Evolutionary conservation across 2,113 vertebrate genomes (phyloP), one percentile per base, ranked within the genome.

Genomic region (Nannospalax galili): DNA sequence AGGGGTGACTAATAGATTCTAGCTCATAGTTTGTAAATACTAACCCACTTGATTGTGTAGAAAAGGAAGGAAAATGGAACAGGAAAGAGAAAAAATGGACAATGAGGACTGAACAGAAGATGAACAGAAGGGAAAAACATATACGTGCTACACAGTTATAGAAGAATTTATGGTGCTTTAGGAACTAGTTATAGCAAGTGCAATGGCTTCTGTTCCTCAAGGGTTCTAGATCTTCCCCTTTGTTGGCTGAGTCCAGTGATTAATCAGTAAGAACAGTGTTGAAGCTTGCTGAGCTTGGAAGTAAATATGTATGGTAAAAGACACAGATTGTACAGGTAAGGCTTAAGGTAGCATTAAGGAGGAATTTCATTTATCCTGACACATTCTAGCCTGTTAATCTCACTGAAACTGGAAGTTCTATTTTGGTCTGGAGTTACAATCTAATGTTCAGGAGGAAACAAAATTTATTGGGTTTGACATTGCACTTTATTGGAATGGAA

Each of bases 401-500:
- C 79, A 72, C 67, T 93, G 88, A 32, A 67, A 70, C 48, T 86
- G 30, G 35, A 92, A 82, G 65, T 95, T 94, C 84, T 92, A 88
- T 91, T 96, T 97, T 92, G 48, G 73, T 92, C 69, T 96, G 64
- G 88, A 96, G 88, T 96, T 95, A 93, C 60, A 88, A 93, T 15
- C 73, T 79, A 93, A 92, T 1, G 3, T 82, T 93, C 81, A 93
- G 78, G 69, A 96, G 77, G 78, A 88, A 96, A 88, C 56, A 88
- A 93, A 84, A 96, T 97, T 96, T 96, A 95, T 93, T 97, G 69
- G 30, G n/a, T 62, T 91, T 96, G 95, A 94, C 62, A 52, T 69
- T 93, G 75, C 5, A 81, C 72, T 85, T 97, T 96, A 97, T 93
- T 94, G 92, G 72, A 94, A 82, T 52, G 5, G 74, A 92, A 82